Evolutionary conservation across 2,113 vertebrate genomes (phyloP).

Genomic region (Alligator sinensis): DNA sequence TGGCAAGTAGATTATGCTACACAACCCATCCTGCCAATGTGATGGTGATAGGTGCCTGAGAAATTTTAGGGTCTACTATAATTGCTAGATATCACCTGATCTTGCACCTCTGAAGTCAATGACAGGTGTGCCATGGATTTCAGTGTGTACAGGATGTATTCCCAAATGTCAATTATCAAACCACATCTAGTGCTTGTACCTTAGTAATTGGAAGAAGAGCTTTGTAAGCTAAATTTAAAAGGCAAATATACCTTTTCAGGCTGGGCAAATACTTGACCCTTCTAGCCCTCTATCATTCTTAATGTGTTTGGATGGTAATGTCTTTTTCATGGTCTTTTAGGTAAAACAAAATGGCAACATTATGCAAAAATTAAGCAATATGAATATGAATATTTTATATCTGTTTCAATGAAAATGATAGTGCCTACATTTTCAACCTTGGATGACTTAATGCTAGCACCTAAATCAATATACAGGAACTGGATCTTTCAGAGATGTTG

Average conservation of each 20-base stretch:
- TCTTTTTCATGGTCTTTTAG: not conserved
- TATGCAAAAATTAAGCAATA: not conserved
- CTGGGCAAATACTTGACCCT: not conserved
- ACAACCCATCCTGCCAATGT: not conserved
- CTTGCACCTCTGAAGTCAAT: not conserved
- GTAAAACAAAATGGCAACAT: not conserved
- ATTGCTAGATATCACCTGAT: not conserved
- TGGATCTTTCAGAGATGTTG: not conserved
- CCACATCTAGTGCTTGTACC: not conserved
- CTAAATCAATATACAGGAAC: not conserved
- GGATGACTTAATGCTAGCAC: not conserved
- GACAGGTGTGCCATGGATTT: not conserved
- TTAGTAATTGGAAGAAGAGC: conserved; percentile 22
- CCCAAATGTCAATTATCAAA: not conserved
- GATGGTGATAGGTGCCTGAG: too few relatives aligned
- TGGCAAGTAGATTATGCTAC: not conserved
- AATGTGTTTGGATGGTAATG: not conserved
- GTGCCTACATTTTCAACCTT: not conserved
- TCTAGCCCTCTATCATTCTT: not conserved
- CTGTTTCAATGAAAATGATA: not conserved
- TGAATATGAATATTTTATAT: not conserved
- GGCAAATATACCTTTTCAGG: not conserved
- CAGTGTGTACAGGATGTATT: not conserved
- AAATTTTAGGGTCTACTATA: fast-evolving
- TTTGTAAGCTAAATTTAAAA: conserved; percentile 5